phyloP scores from a whole-genome alignment of 2,113 vertebrate genomes.

The Balaenoptera acutorostrata region DNA sequence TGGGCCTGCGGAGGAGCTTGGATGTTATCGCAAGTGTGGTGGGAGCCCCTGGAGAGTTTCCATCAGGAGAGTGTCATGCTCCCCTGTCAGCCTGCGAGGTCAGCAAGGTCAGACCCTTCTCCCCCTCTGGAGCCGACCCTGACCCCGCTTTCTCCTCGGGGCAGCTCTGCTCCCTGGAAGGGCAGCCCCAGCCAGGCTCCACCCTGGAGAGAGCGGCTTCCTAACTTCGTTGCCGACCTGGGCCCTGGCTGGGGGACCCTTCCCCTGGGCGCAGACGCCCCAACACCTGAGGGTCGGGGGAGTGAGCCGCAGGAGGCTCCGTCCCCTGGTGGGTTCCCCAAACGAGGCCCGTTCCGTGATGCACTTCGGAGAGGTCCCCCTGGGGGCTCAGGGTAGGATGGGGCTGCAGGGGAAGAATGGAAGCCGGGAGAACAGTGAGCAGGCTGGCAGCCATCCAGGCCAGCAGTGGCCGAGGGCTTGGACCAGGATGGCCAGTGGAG shows the following conservation, averaged over 20 bases:
- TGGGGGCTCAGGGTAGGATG: not conserved
- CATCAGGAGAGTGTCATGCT: not conserved
- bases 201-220: accelerated
- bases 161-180: not conserved
- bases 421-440: not conserved
- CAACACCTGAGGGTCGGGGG: not conserved
- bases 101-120: not conserved
- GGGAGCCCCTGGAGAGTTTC: not conserved
- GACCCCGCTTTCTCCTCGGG: not conserved
- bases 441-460: not conserved
- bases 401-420: not conserved
- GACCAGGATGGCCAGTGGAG: accelerated
- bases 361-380: not conserved
- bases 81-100: not conserved
- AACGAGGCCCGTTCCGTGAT: not conserved
- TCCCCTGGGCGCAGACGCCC: not conserved
- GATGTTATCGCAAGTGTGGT: not conserved
- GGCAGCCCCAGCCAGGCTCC: not conserved
- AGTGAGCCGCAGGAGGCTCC: not conserved
- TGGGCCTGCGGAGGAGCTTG: not conserved
- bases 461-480: not conserved
- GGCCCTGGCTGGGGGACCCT: not conserved
- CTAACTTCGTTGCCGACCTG: not conserved
- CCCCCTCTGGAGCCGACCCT: not conserved
- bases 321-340: not conserved